Evolutionary conservation across 2,797 vertebrate genomes (phyloP).

Genomic region (Acropternis orthonyx): DNA sequence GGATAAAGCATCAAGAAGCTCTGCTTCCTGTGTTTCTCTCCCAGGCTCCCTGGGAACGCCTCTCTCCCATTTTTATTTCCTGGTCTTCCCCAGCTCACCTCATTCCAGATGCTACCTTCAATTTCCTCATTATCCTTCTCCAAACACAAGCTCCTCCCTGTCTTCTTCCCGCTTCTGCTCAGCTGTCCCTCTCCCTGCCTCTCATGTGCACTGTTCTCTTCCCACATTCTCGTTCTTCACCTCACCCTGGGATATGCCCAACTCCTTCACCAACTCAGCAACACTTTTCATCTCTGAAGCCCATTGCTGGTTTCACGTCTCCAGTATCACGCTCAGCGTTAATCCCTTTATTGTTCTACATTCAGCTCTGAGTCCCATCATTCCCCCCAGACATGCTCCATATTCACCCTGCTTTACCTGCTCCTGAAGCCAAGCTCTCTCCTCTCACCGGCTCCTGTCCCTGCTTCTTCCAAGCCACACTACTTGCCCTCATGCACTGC

Average conservation of each 20-base stretch:
- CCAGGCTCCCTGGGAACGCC: not conserved
- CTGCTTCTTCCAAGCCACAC: not conserved
- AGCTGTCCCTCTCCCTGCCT: not conserved
- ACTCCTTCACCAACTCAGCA: rapidly evolving
- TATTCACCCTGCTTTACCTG: not conserved
- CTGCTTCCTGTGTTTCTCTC: not conserved
- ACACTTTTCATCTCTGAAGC: not conserved
- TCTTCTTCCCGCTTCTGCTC: not conserved
- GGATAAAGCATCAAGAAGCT: not conserved
- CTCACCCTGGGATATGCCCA: not conserved
- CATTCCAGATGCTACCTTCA: not conserved
- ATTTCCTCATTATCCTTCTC: not conserved
- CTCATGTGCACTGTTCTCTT: not conserved
- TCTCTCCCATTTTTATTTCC: not conserved
- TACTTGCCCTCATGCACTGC: rapidly evolving
- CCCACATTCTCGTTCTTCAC: not conserved
- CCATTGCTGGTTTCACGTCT: not conserved
- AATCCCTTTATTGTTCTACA: not conserved
- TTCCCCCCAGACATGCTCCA: rapidly evolving
- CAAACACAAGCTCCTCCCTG: not conserved
- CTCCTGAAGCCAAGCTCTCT: not conserved
- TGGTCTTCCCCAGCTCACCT: not conserved
- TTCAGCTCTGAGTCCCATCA: not conserved
- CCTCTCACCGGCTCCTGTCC: not conserved
- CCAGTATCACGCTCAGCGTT: not conserved